phyloP scores from a whole-genome alignment of 2,888 invertebrate species.

The Lepas anatifera region DNA sequence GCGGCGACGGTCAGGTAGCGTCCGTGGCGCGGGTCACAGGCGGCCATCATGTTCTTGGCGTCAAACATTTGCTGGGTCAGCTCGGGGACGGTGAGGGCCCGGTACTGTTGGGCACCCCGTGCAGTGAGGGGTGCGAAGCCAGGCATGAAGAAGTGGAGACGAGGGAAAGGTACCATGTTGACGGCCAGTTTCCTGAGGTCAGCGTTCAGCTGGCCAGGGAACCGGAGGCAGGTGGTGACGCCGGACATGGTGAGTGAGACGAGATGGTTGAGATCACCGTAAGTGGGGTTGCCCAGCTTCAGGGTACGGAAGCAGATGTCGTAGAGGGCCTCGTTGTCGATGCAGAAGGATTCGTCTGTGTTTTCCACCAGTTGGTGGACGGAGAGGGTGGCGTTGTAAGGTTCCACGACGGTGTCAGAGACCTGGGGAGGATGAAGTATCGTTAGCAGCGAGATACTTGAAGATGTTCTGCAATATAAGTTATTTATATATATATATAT shows the following conservation, averaged over 20 bases:
- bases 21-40: conserved; percentile 45
- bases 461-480: no score
- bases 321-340: conserved; percentile 44
- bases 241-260: conserved; percentile 60
- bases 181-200: conserved; percentile 84
- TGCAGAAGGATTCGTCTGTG: conserved; percentile 43
- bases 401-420: conserved; percentile 45
- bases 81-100: conserved; percentile 81
- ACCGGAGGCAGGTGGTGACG: conserved; percentile 75
- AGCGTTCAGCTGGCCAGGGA: conserved; percentile 89
- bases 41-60: conserved; percentile 52
- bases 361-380: conserved; percentile 43
- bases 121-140: conserved; percentile 91
- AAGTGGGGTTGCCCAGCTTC: conserved; percentile 41
- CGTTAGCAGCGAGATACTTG: no score
- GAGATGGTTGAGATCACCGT: conserved; percentile 41
- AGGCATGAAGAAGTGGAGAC: conserved; percentile 91
- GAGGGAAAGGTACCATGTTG: conserved; percentile 96
- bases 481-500: no score
- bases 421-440: no score
- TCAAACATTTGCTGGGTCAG: conserved; percentile 58
- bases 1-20: conserved; percentile 42
- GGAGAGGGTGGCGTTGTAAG: conserved; percentile 43
- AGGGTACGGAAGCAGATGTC: conserved; percentile 44
- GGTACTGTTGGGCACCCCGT: conserved; percentile 78